Base-by-base conservation (phyloP, 2,888 invertebrate species). In the Boloria selene region DNA sequence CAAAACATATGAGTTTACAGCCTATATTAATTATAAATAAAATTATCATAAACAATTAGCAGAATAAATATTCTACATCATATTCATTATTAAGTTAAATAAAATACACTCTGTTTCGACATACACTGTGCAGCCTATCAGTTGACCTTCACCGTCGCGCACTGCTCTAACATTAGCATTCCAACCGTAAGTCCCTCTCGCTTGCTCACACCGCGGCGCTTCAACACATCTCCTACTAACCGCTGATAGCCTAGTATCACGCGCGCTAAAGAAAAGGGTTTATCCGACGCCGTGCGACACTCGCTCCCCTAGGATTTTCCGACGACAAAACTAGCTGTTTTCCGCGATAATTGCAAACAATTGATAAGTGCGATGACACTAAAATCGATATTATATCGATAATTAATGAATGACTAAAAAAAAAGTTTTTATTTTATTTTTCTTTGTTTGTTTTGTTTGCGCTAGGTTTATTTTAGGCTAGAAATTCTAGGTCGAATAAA, bases 261-360 rank as follows among this genome's bases (percentile, higher is more conserved):
- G 91, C 91, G 91, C 91, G 92, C 91, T 90, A 90, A 90, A 91
- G 92, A 92, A 92, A 91, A 92, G 92, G 91, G 92, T 92, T 92
- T 92, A 92, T 91, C 92, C 91, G 92, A 90, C 88, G 91, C 86
- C 80, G 83, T 81, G 77, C 84, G 87, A 84, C 88, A 84, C 84
- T 84, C 81, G 80, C 83, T 84, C 84, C 82, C 81, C 87, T 85
- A 86, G 84, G 85, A 87, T 88, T 92, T 92, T 90, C 91, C 91
- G 85, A 86, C 79, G 77, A 72, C 77, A 44, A 63, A 68, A 54
- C 47, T 76, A 79, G 79, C 75, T 77, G 80, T 85, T 90, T 89
- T 85, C 82, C 87, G 75, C 76, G 77, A 79, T 78, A 82, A 76
- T 72, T 77, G 72, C 71, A 69, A 65, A 58, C 62, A 47, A 70